These are phyloP conservation scores for Aurelia aurita DNA, from an alignment of 30 jellyfish, hydroid and myxozoan species.

Conservation along the genomic window DNA sequence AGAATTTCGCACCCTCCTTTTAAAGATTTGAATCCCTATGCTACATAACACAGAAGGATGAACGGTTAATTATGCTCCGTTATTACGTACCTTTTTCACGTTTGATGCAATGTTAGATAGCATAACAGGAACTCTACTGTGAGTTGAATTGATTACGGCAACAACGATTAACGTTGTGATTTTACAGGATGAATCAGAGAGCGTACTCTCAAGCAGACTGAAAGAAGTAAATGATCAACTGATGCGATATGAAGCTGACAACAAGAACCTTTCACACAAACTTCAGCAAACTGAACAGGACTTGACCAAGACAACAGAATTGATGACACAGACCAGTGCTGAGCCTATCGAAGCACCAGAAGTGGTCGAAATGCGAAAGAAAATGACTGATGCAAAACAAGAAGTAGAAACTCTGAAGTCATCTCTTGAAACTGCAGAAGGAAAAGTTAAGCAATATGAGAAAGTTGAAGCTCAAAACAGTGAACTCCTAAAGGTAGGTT, in stretches of 20 bases:
- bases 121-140: too few relatives aligned
- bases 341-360: slow-evolving; percentile 22
- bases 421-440: slow-evolving; percentile 50
- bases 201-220: slow-evolving; percentile 45
- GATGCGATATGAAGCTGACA: slow-evolving; percentile 64
- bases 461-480: slow-evolving; percentile 34
- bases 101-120: too few relatives aligned
- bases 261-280: slow-evolving; percentile 48
- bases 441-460: slow-evolving; percentile 41
- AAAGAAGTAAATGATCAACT: slow-evolving; percentile 74
- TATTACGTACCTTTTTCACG: too few relatives aligned
- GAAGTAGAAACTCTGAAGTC: slow-evolving; percentile 47
- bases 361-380: slow-evolving; percentile 1
- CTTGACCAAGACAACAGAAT: slow-evolving; percentile 19
- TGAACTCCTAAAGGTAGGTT: slow-evolving; percentile 44
- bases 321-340: slow-evolving; percentile 13
- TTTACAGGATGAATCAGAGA: slow-evolving; percentile 80
- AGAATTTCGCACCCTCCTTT: too few relatives aligned
- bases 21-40: too few relatives aligned
- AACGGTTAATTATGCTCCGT: too few relatives aligned
- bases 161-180: too few relatives aligned
- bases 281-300: slow-evolving; percentile 58
- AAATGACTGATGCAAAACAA: not conserved
- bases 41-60: too few relatives aligned
- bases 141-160: too few relatives aligned